Percentiles rank a stretch among this genome's conserved stretches.
These are phyloP conservation scores for Probaryconus sp. DNA, from an alignment of 1,140 invertebrate genomes.

Conservation along the genomic window DNA sequence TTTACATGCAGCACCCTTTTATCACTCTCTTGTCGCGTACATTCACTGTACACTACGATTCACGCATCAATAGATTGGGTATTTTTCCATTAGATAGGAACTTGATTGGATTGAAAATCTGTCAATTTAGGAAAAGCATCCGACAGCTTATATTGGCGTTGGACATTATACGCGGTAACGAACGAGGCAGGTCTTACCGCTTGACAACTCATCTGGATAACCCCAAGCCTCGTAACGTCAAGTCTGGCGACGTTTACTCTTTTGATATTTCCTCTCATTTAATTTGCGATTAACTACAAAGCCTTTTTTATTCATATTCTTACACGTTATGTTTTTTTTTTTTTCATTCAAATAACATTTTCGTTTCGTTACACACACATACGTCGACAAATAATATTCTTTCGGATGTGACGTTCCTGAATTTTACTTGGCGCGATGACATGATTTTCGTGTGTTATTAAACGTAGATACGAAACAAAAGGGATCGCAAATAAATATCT, in stretches of 20 bases:
- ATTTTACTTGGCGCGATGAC: no score
- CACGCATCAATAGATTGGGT: constrained; percentile 74
- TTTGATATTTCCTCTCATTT: constrained; percentile 68
- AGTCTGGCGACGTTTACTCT: constrained; percentile 69
- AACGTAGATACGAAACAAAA: not conserved
- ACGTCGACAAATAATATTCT: not conserved
- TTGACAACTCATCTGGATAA: constrained; percentile 75
- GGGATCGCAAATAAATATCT: not conserved
- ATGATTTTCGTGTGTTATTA: no score
- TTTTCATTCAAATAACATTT: constrained; percentile 33
- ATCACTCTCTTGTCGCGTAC: constrained; percentile 58
- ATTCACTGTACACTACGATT: constrained; percentile 58
- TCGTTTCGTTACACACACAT: constrained; percentile 4
- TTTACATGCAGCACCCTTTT: constrained; percentile 50
- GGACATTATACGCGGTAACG: constrained; percentile 73
- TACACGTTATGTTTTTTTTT: constrained; percentile 45
- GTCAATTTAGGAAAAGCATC: constrained; percentile 78
- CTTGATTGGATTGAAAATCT: constrained; percentile 79
- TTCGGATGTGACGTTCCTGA: no score
- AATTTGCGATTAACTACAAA: constrained; percentile 73
- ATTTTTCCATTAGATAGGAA: constrained; percentile 78
- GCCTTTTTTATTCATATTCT: constrained; percentile 48
- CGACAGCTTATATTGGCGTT: constrained; percentile 76
- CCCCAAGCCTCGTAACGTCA: constrained; percentile 63
- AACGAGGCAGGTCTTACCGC: constrained; percentile 65